Conservation (phyloP, 1,140 invertebrate genomes). For the Tyrophagus putrescentiae region DNA sequence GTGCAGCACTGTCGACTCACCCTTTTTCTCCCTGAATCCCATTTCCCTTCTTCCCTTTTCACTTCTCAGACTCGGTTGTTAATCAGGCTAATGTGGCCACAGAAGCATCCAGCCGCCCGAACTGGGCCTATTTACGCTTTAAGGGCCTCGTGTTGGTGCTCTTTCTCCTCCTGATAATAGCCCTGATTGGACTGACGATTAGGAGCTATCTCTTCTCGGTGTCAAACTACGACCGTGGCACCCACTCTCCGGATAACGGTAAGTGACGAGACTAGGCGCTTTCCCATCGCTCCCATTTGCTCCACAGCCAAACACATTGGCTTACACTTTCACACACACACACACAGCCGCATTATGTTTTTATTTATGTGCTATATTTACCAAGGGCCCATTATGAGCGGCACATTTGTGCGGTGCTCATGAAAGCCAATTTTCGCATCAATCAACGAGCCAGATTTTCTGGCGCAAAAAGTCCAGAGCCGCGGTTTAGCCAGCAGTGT, state of each 20-base stretch:
- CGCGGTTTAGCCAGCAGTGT: no score
- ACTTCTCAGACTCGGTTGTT: not conserved
- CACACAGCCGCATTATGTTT: no score
- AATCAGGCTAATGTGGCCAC: not conserved
- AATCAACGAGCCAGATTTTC: no score
- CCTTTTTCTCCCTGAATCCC: not conserved
- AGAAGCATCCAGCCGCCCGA: not conserved
- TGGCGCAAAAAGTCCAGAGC: no score
- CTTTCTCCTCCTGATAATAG: not conserved
- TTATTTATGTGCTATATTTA: not conserved
- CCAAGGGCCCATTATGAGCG: no score
- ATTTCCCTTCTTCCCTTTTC: not conserved
- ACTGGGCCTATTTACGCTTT: constrained; percentile 9
- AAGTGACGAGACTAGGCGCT: not conserved
- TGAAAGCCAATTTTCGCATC: no score
- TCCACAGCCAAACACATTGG: no score
- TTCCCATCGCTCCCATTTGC: no score
- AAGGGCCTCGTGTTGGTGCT: not conserved
- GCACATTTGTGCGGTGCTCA: no score
- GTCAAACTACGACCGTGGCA: not conserved
- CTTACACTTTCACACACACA: no score
- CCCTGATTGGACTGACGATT: not conserved
- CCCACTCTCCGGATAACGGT: not conserved
- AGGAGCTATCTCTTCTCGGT: not conserved
- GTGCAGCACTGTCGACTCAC: not conserved